These are phyloP conservation scores for Gandaritis pyraliata DNA, from an alignment of 2,888 invertebrate species.

Conservation along the genomic window DNA sequence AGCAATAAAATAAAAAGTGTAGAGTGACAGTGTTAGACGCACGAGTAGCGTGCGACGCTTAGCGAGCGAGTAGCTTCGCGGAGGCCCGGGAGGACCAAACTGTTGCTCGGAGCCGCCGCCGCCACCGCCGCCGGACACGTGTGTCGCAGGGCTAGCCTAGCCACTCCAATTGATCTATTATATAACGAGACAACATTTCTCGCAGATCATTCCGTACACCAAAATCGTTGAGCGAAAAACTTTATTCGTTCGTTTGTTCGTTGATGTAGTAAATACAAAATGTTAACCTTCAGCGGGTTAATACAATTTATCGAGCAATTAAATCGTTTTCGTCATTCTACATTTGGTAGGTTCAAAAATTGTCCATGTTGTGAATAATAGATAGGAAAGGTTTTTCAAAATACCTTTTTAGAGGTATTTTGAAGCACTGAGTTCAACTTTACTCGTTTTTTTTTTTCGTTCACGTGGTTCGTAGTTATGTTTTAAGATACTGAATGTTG, in stretches of 20 bases:
- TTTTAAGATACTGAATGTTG: too few relatives aligned
- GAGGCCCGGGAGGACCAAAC: slow-evolving; percentile 65
- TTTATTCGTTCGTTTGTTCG: too few relatives aligned
- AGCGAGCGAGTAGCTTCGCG: slow-evolving; percentile 56
- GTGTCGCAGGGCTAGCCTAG: slow-evolving; percentile 16
- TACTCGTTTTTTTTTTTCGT: background rate
- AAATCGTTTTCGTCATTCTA: background rate
- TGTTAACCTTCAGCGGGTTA: background rate
- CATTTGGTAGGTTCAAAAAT: background rate
- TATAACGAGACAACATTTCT: background rate
- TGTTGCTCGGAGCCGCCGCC: slow-evolving; percentile 55
- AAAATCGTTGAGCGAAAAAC: too few relatives aligned
- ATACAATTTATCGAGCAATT: background rate
- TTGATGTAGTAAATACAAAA: background rate
- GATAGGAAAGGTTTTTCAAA: background rate
- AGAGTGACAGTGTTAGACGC: slow-evolving; percentile 63
- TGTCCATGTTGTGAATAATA: background rate
- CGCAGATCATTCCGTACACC: background rate
- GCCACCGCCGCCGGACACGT: slow-evolving; percentile 28
- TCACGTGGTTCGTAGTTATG: too few relatives aligned
- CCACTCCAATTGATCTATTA: slow-evolving; percentile 8
- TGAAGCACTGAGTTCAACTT: background rate
- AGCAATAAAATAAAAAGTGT: slow-evolving; percentile 76
- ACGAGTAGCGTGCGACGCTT: slow-evolving; percentile 69
- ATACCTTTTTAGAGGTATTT: background rate